Evolutionary conservation across 2,888 invertebrate genomes (phyloP).

Genomic region (Ptychoptera albimana): DNA sequence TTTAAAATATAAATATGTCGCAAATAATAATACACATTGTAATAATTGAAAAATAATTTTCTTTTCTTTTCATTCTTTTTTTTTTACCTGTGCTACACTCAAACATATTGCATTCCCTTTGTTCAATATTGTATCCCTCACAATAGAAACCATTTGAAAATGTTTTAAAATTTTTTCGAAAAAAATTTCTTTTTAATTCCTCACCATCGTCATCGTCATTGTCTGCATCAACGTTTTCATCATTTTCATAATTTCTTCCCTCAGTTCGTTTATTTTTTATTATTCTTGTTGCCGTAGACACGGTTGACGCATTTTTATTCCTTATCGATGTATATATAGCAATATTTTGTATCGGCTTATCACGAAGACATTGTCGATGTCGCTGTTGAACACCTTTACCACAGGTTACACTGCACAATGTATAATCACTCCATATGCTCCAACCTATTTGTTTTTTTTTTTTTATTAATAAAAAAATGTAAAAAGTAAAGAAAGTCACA

Average conservation of each 20-base stretch:
- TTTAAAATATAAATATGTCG: too few species aligned
- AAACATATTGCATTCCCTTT: constrained; percentile 30
- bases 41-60: not conserved
- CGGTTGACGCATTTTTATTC: constrained; percentile 21
- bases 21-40: too few species aligned
- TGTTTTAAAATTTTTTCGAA: too few species aligned
- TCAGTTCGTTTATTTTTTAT: constrained; percentile 3
- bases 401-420: constrained; percentile 29
- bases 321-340: not conserved
- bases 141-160: constrained; percentile 12
- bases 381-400: constrained; percentile 31
- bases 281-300: constrained; percentile 12
- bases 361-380: constrained; percentile 28
- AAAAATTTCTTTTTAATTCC: too few species aligned
- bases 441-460: constrained; percentile 19
- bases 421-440: constrained; percentile 32
- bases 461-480: too few species aligned
- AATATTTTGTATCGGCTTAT: constrained; percentile 18
- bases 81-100: constrained; percentile 26
- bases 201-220: not conserved
- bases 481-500: too few species aligned
- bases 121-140: constrained; percentile 31
- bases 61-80: constrained; percentile 13
- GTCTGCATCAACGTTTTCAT: constrained; percentile 8
- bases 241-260: constrained; percentile 6